Base-by-base conservation (phyloP, 2,797 vertebrate species). In the Megalops cyprinoides region DNA sequence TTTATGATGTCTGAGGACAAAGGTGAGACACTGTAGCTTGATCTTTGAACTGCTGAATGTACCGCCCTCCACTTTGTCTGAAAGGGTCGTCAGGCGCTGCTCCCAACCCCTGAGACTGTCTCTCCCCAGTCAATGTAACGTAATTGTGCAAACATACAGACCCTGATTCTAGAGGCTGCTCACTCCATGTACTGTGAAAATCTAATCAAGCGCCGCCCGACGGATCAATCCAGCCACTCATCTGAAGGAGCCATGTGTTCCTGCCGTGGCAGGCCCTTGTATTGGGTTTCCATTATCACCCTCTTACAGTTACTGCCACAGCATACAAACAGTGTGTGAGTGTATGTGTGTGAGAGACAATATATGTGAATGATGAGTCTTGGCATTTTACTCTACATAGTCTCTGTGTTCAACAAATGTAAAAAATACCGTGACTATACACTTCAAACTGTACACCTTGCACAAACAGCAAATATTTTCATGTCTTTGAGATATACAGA, bases 161-260 rank as follows among this genome's bases (percentile, higher is more conserved):
- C 65, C 37, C 37, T 18, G 31, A 28, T n/a, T 65, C 34, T 37
- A 49, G 9, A 23, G 23, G 46, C 58, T 34, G 46, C 56, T 39
- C 71, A 25, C 42, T 46, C 69, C 76, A 46, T 74, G 34, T 56
- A 82, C 51, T 81, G 65, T 58, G 82, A 80, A 87, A 87, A 87
- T 87, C 79, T 82, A 83, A 87, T 87, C 87, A 82, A 81, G 85
- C 75, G 55, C 80, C 83, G 48, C 25, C 77, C 39, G 74, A 83
- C 81, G 84, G 89, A 87, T 89, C 86, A 88, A 86, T 88, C 82
- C 82, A 82, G 84, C 81, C 74, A 81, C 84, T 90, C 74, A 83
- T 87, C 82, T 85, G 84, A 85, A 62, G 90, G 58, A 42, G 78
- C 82, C 84, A 76, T 82, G 78, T 76, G 84, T 79, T 71, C 82